Base-by-base conservation (phyloP, 2,888 invertebrate species). In the Horisme vitalbata region DNA sequence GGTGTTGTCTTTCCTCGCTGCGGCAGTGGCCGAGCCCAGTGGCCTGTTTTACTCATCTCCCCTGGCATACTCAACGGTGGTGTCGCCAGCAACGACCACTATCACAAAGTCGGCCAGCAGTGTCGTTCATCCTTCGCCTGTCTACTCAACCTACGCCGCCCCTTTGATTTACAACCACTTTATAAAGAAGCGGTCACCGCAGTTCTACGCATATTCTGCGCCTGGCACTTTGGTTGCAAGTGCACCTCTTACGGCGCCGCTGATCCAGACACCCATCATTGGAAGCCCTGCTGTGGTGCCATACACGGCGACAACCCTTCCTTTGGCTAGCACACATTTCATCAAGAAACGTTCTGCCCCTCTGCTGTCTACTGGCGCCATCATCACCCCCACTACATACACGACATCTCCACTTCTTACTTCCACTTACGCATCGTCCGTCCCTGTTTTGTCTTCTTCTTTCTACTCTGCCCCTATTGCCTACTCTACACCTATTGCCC, bases 1-100 rank as follows among this genome's bases (percentile, higher is more conserved):
- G 82, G 91, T 91, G 74, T 90, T 93, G 90, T 91, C 91, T 79
- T 79, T 92, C 65, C 68, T 92, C 66, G 91, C 92, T 62, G 80
- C 88, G 61, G 92, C 80, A 59, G 71, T 81, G 41, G 92, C 92
- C 57, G 74, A 81, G 55, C 84, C 83, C 5, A 59, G 70, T 12
- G 37, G 55, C 21, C 31, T 57, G 28, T 30, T 59, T 6, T 61
- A 55, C 34, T 51, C 65, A 15, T 53, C 71, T 8, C 75, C 73
- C 3, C 53, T 75, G 41, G 39, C 68, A 4, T 55, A 51, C 41
- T 75, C 79, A 43, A 68, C 76, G 6, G 47, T 73, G 31, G 31
- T 81, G 26, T 52, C 77, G 4, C 85, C 84, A 31, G 79, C 71
- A 20, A 65, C 73, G 7, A 80, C 85, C 6, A 78, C 75, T 30